phyloP scores from a whole-genome alignment of 1,140 invertebrate genomes.

The Drosophila repleta region DNA sequence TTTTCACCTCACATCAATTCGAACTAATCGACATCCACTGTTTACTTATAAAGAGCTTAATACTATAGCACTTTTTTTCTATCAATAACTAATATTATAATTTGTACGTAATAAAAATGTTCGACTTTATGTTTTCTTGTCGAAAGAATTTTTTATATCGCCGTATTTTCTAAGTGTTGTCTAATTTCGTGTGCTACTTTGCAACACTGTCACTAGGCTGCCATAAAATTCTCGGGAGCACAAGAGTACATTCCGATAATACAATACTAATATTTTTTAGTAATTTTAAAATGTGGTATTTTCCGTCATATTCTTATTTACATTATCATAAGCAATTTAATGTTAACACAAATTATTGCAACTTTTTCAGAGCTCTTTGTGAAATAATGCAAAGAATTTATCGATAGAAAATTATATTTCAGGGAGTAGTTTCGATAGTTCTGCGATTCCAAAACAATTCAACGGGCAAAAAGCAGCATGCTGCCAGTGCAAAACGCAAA shows the following conservation, averaged over 20 bases:
- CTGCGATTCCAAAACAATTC: constrained; percentile 3
- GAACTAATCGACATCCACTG: constrained; percentile 19
- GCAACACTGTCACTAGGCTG: constrained; percentile 19
- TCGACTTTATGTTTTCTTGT: constrained; percentile 47
- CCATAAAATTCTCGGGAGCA: constrained; percentile 13
- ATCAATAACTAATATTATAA: constrained; percentile 9
- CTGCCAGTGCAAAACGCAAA: constrained; percentile 8
- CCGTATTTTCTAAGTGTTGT: constrained; percentile 49
- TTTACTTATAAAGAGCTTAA: constrained; percentile 11
- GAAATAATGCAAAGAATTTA: too few relatives aligned
- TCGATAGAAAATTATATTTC: background rate
- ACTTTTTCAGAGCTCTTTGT: too few relatives aligned
- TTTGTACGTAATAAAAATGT: constrained; percentile 34
- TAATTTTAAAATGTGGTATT: background rate
- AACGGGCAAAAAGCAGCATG: constrained; percentile 19
- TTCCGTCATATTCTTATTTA: too few relatives aligned
- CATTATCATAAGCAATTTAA: too few relatives aligned
- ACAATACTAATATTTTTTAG: background rate
- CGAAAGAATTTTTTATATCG: constrained; percentile 49
- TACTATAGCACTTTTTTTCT: constrained; percentile 12
- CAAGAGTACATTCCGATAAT: background rate
- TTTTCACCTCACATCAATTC: constrained; percentile 48
- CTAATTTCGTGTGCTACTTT: constrained; percentile 17
- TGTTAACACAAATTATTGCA: too few relatives aligned
- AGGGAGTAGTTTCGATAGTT: constrained; percentile 5